These are phyloP conservation scores for Drosophila kanapiae DNA, from an alignment of 1,140 invertebrate genomes.

Conservation along the genomic window DNA sequence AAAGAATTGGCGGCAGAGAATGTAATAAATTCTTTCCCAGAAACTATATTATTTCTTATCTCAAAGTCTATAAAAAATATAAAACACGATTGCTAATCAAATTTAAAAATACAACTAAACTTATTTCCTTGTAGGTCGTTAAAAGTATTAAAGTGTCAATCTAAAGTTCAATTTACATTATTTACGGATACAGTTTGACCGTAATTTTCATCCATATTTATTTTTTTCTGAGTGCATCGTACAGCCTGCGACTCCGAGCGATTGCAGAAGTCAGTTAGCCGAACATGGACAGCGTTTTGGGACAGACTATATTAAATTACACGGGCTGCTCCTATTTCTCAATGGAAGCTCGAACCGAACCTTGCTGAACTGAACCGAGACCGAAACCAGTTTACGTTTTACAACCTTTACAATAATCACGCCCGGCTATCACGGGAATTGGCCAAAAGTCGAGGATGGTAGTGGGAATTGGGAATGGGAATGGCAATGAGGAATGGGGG, in stretches of 20 bases:
- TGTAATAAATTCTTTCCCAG: not conserved
- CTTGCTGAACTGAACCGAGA: slow-evolving; percentile 11
- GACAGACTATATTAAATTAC: slow-evolving; percentile 81
- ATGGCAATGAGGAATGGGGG: slow-evolving; percentile 1
- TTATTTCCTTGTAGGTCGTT: not conserved
- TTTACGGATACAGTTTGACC: too few species aligned
- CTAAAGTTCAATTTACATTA: not conserved
- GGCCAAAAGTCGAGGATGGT: slow-evolving; percentile 29
- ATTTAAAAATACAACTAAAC: not conserved
- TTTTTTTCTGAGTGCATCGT: slow-evolving; percentile 36
- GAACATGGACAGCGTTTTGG: slow-evolving; percentile 79
- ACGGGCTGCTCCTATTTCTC: slow-evolving; percentile 61
- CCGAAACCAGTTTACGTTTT: slow-evolving; percentile 52
- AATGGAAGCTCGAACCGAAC: slow-evolving; percentile 41
- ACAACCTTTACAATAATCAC: slow-evolving; percentile 55
- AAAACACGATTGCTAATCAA: not conserved
- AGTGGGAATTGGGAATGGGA: not conserved
- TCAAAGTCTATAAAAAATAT: not conserved
- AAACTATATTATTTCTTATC: not conserved
- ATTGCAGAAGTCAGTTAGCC: slow-evolving; percentile 78
- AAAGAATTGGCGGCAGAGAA: not conserved
- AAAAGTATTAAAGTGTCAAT: too few species aligned
- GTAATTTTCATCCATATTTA: not conserved
- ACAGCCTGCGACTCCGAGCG: slow-evolving; percentile 9
- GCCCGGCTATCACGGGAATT: slow-evolving; percentile 43